Percentiles rank a stretch among this genome's conserved stretches.
Evolutionary conservation across 2,888 invertebrate genomes (phyloP).

Genomic region (Mythimna impura): DNA sequence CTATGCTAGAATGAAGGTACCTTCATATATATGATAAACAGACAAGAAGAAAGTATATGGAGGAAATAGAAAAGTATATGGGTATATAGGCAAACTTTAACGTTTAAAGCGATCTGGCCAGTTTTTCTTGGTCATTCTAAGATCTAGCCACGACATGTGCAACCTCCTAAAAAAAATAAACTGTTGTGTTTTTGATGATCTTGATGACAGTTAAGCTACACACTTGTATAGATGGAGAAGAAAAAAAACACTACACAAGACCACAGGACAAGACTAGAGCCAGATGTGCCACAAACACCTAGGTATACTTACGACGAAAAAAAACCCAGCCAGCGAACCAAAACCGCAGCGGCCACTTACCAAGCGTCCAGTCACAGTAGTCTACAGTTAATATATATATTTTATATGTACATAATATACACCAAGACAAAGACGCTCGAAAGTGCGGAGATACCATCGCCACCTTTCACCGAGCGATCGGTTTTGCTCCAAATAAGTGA

Average conservation of each 20-base stretch:
- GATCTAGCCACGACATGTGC: too few species aligned
- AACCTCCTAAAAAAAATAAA: too few species aligned
- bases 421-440: conserved; percentile 64
- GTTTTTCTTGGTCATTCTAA: too few species aligned
- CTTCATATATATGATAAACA: too few species aligned
- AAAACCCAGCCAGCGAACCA: conserved; percentile 27
- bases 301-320: background rate
- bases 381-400: conserved; percentile 30
- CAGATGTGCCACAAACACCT: conserved; percentile 9
- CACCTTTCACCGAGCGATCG: conserved; percentile 73
- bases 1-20: too few species aligned
- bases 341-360: conserved; percentile 51
- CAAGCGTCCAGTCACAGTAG: conserved; percentile 33
- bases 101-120: too few species aligned
- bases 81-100: too few species aligned
- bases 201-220: too few species aligned
- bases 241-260: background rate
- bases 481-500: conserved; percentile 75
- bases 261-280: background rate
- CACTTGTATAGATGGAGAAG: too few species aligned
- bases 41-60: too few species aligned
- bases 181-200: too few species aligned
- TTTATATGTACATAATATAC: conserved; percentile 27
- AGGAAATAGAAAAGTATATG: too few species aligned
- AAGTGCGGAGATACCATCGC: conserved; percentile 67